Percentiles rank a stretch among this genome's conserved stretches.
These are phyloP conservation scores for Heliconius himera DNA, from an alignment of 1,140 invertebrate genomes.

Conservation along the genomic window DNA sequence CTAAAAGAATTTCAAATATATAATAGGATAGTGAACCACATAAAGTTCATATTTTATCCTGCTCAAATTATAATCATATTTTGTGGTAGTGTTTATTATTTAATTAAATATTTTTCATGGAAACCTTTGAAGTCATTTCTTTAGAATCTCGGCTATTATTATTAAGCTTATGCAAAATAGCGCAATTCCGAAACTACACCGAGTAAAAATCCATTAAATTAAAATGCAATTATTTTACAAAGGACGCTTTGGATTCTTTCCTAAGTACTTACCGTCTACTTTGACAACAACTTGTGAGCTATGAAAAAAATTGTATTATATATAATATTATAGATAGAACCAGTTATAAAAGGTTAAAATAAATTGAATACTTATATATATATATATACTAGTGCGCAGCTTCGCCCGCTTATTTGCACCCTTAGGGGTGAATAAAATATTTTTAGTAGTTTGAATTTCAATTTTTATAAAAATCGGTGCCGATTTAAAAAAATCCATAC, in stretches of 20 bases:
- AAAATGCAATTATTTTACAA: conserved; percentile 33
- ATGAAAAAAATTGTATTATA: background rate
- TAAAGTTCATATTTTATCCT: background rate
- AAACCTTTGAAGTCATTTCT: conserved; percentile 22
- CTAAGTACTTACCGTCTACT: conserved; percentile 25
- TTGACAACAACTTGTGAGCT: conserved; percentile 16
- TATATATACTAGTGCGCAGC: no score
- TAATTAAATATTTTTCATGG: conserved; percentile 5
- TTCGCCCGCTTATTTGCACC: no score
- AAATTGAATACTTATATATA: no score
- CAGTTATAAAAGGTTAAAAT: no score
- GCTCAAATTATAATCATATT: no score
- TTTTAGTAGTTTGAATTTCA: no score
- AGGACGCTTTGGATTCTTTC: conserved; percentile 27
- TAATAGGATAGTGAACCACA: background rate
- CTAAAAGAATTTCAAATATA: no score
- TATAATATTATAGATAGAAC: no score
- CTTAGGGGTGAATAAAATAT: no score
- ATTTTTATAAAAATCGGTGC: no score
- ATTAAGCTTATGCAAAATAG: conserved; percentile 27
- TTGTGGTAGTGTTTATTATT: background rate
- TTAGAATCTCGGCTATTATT: conserved; percentile 18
- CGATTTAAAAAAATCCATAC: no score
- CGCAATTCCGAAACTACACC: conserved; percentile 23
- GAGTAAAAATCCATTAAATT: conserved; percentile 32